These are phyloP conservation scores for Eidolon helvum DNA, from an alignment of 2,113 vertebrate species.

Conservation along the genomic window DNA sequence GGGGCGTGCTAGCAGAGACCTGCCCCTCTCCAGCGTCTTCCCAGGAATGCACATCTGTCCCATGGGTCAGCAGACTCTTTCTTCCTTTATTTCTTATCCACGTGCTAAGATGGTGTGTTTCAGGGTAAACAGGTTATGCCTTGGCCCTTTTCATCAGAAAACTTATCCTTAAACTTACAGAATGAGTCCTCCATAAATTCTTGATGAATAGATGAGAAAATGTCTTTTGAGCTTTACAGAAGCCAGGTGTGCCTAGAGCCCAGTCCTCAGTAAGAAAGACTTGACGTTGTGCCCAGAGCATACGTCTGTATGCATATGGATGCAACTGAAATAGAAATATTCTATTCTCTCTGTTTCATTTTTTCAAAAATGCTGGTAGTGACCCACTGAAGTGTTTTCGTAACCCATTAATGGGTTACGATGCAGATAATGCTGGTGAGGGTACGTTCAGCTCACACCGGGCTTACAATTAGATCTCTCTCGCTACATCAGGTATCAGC, in stretches of 20 bases:
- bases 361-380: not conserved
- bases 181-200: not conserved
- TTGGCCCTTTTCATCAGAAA: not conserved
- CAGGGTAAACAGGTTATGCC: not conserved
- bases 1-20: not conserved
- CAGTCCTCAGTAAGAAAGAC: not conserved
- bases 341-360: not conserved
- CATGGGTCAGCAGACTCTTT: not conserved
- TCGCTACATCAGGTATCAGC: not conserved
- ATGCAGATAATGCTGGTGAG: fast-evolving
- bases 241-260: not conserved
- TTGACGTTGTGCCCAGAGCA: not conserved
- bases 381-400: not conserved
- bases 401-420: not conserved
- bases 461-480: not conserved
- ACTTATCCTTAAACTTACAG: not conserved
- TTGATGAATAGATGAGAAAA: not conserved
- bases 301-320: fast-evolving
- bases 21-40: not conserved
- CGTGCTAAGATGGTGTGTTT: not conserved
- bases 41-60: not conserved
- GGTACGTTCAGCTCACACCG: fast-evolving
- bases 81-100: not conserved
- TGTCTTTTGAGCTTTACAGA: not conserved
- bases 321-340: not conserved